Percentiles rank a stretch among this genome's conserved stretches.
phyloP scores from a whole-genome alignment of 1,140 invertebrate genomes.

The Eueides isabella region DNA sequence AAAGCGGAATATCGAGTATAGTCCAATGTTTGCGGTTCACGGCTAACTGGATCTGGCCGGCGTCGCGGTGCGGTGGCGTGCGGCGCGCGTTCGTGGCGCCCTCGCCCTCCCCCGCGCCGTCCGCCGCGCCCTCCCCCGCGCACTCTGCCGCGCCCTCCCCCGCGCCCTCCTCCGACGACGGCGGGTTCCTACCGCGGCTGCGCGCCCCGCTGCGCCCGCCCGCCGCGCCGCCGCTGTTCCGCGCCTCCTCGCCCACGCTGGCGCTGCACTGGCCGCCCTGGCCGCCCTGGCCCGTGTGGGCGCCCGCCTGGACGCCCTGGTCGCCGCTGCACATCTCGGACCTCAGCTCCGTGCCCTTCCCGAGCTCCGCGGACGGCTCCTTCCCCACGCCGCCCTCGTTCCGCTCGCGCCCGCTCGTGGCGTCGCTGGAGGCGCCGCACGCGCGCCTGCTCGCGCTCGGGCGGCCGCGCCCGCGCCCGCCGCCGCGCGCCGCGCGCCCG shows the following conservation, averaged over 20 bases:
- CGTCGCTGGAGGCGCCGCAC: conserved; percentile 87
- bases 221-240: conserved; percentile 85
- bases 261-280: conserved; percentile 82
- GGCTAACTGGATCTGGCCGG: conserved; percentile 87
- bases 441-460: conserved; percentile 80
- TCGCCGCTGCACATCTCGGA: conserved; percentile 90
- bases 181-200: conserved; percentile 87
- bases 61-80: conserved; percentile 83
- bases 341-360: conserved; percentile 91
- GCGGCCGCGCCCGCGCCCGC: conserved; percentile 83
- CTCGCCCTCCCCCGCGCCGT: conserved; percentile 89
- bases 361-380: conserved; percentile 90
- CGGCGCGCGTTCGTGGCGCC: conserved; percentile 50
- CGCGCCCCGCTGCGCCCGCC: conserved; percentile 86
- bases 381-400: conserved; percentile 87
- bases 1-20: conserved; percentile 96
- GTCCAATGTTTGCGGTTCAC: conserved; percentile 86
- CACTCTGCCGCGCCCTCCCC: conserved; percentile 86
- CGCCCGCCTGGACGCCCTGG: conserved; percentile 84
- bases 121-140: conserved; percentile 87
- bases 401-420: conserved; percentile 85
- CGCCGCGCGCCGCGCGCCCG: conserved; percentile 59
- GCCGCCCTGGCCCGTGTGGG: conserved; percentile 86
- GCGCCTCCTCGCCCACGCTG: conserved; percentile 69
- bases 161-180: conserved; percentile 87